Evolutionary conservation across 2,113 vertebrate species (phyloP).

Genomic region (Lophotis ruficrista): DNA sequence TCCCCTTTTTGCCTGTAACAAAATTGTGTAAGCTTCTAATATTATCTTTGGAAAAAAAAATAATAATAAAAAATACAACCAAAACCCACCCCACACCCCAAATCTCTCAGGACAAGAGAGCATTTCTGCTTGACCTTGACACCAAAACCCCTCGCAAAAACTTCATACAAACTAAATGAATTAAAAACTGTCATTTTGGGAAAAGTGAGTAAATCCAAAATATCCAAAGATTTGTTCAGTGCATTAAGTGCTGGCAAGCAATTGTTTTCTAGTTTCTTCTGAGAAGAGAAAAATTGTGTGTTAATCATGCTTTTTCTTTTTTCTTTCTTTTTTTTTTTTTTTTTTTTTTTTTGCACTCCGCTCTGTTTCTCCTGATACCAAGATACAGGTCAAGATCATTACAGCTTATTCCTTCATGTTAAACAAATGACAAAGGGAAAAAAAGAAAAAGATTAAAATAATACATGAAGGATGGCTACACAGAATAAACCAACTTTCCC

Average conservation of each 20-base stretch:
- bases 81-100: background rate
- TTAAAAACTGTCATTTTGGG: background rate
- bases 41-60: background rate
- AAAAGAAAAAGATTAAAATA: background rate
- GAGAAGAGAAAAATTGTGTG: background rate
- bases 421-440: background rate
- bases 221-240: background rate
- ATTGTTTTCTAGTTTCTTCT: background rate
- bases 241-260: background rate
- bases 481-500: background rate
- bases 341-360: background rate
- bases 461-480: background rate
- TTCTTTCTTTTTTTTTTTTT: background rate
- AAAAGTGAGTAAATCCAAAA: background rate
- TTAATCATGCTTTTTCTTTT: background rate
- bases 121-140: background rate
- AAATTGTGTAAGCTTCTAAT: background rate
- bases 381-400: background rate
- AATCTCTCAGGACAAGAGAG: background rate
- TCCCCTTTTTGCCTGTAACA: background rate
- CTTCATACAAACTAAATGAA: background rate
- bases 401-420: background rate
- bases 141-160: background rate
- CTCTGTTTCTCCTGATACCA: background rate
- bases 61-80: background rate